Percentiles rank a stretch among this genome's conserved stretches.
Conservation (phyloP, 2,888 invertebrate species). For the Drosophila buzzatii region DNA sequence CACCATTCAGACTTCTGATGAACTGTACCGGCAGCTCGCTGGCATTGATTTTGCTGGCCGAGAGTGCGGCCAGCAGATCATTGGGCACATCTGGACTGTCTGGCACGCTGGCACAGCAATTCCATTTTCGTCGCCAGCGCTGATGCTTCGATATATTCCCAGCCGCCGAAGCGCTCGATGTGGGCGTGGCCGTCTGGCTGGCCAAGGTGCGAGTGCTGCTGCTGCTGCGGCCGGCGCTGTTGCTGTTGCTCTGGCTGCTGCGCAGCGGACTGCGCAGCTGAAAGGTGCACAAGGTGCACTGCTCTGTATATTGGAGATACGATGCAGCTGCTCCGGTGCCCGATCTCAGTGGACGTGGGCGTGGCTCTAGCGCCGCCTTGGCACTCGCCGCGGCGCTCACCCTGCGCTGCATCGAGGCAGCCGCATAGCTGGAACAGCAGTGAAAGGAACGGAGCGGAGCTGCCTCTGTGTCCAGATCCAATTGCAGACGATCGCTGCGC, state of each 20-base stretch:
- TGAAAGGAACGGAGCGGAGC: slow-evolving; percentile 82
- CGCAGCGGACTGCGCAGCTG: slow-evolving; percentile 81
- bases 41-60: slow-evolving; percentile 72
- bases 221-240: slow-evolving; percentile 52
- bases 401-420: slow-evolving; percentile 74
- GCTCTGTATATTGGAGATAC: slow-evolving; percentile 84
- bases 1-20: slow-evolving; percentile 57
- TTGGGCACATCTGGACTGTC: slow-evolving; percentile 87
- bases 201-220: slow-evolving; percentile 57
- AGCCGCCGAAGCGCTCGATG: slow-evolving; percentile 56
- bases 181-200: slow-evolving; percentile 48
- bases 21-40: slow-evolving; percentile 69
- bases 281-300: slow-evolving; percentile 85
- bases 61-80: slow-evolving; percentile 85
- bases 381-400: slow-evolving; percentile 74
- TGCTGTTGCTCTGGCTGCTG: slow-evolving; percentile 38
- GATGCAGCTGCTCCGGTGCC: slow-evolving; percentile 36
- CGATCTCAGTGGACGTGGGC: slow-evolving; percentile 47
- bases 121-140: slow-evolving; percentile 87
- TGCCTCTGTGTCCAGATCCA: slow-evolving; percentile 33
- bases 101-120: slow-evolving; percentile 87
- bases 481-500: slow-evolving; percentile 40
- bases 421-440: slow-evolving; percentile 85
- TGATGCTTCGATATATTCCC: slow-evolving; percentile 85
- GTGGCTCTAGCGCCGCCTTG: slow-evolving; percentile 74